Evolutionary conservation across 1,140 invertebrate species (phyloP).

Genomic region (Aethina tumida): DNA sequence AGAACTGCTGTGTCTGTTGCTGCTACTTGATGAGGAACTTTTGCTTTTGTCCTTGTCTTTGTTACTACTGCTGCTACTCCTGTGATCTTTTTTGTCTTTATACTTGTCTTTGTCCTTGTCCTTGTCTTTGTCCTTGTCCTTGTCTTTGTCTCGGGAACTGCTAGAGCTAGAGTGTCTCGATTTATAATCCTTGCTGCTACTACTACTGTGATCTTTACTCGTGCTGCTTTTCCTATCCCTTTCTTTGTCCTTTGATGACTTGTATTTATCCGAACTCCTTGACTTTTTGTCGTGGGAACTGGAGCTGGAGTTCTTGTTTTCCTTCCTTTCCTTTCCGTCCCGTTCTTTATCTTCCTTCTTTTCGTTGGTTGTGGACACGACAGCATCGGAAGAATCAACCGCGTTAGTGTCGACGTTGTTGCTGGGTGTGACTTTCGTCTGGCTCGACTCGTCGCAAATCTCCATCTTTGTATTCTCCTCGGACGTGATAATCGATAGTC

Average conservation of each 20-base stretch:
- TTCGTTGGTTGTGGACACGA: slow-evolving; percentile 10
- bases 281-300: slow-evolving; percentile 15
- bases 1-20: slow-evolving; percentile 9
- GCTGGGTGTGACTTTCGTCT: slow-evolving; percentile 1
- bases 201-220: slow-evolving; percentile 11
- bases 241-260: slow-evolving; percentile 17
- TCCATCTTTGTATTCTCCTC: slow-evolving; percentile 34
- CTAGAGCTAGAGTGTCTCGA: no score
- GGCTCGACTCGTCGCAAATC: slow-evolving; percentile 21
- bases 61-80: slow-evolving; percentile 6
- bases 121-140: no score
- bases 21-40: no score
- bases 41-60: slow-evolving; percentile 8
- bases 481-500: slow-evolving; percentile 43
- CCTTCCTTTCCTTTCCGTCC: slow-evolving; percentile 25
- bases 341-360: slow-evolving; percentile 29
- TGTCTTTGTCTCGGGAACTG: no score
- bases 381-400: slow-evolving; percentile 25
- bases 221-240: slow-evolving; percentile 12
- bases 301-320: slow-evolving; percentile 13
- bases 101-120: no score
- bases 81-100: slow-evolving; percentile 14
- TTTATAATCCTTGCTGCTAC: slow-evolving; percentile 16
- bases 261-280: slow-evolving; percentile 25
- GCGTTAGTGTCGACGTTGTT: slow-evolving; percentile 6